Evolutionary conservation across 2,888 invertebrate species (phyloP), one percentile per base, ranked within the genome.

Genomic region (Didymodactylos carnosus): DNA sequence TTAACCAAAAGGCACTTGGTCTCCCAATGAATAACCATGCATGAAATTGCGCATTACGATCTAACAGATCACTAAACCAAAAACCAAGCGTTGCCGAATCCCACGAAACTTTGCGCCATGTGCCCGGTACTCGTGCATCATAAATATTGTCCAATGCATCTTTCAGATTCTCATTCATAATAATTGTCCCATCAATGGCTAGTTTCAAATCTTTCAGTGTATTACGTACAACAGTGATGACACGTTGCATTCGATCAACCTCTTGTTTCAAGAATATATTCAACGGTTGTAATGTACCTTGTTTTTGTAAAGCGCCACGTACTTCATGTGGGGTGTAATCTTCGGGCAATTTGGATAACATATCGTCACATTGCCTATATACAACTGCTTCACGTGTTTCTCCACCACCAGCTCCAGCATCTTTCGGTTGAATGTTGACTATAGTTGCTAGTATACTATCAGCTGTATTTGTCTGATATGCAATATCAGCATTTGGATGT

Each of bases 71-170:
- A 0, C 94, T 95, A 81, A 94, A 95, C 95, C 95, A 95, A 85
- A 95, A 95, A n/a, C 95, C 95, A 35, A 95, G 87, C 0, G 95
- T 94, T 4, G 94, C 91, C 0, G 94, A 94, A 84, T 94, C 92
- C 95, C 95, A 95, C 0, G 94, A 95, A 72, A 94, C 89, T 91
- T 91, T 94, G 79, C 89, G 88, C 94, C 95, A 95, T 76, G 87
- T 87, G 76, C 89, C 89, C 0, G 95, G 95, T 77, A 95, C 91
- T 76, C 93, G 87, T 3, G 94, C 94, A 82, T 95, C 94, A 81
- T 92, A 94, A 92, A 95, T 94, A 19, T 94, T 91, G 82, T 95
- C 94, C 43, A 95, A 85, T 0, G 93, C 90, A 78, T 90, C 90
- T 76, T 91, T 86, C 40, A 95, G 86, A 29, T 88, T 88, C 80